A percentile compares a stretch with the other conserved stretches of the same genome.
These are phyloP conservation scores for Holacanthella duospinosa DNA, from an alignment of 2,888 invertebrate species.

Conservation along the genomic window DNA sequence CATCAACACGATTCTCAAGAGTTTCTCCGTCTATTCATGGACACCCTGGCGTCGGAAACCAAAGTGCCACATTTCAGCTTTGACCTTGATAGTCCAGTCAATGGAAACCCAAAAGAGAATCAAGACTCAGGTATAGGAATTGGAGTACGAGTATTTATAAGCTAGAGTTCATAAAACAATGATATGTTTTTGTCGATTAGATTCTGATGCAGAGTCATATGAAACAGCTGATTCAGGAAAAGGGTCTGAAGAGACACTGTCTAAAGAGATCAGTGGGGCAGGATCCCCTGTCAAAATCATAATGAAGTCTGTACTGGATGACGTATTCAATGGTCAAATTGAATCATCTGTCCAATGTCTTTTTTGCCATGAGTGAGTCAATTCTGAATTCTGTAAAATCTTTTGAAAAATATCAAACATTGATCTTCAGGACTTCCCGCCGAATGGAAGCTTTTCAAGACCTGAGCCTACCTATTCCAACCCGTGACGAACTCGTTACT, in stretches of 20 bases:
- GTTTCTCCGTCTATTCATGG: slow-evolving; percentile 95
- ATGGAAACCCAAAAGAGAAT: no score
- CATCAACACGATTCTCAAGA: slow-evolving; percentile 98
- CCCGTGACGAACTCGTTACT: slow-evolving; percentile 31
- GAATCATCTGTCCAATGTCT: slow-evolving; percentile 93
- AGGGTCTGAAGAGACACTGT: slow-evolving; percentile 34
- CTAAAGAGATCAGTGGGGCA: slow-evolving; percentile 5
- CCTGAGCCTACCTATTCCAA: slow-evolving; percentile 92
- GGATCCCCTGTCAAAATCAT: slow-evolving; percentile 21
- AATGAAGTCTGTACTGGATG: slow-evolving; percentile 62
- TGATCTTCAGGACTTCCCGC: slow-evolving; percentile 56
- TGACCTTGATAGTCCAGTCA: no score
- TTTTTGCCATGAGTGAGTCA: slow-evolving; percentile 54
- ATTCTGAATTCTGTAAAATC: no score
- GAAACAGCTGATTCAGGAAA: slow-evolving; percentile 37
- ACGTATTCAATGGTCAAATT: slow-evolving; percentile 92
- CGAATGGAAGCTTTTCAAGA: slow-evolving; percentile 90
- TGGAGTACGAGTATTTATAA: no score
- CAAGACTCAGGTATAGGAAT: no score
- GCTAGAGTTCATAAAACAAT: no score
- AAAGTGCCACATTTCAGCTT: slow-evolving; percentile 32
- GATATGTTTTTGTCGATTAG: slow-evolving; percentile 10
- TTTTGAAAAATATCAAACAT: background rate
- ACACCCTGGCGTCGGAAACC: slow-evolving; percentile 74
- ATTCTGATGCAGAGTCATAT: slow-evolving; percentile 36